Base-by-base conservation (phyloP, 92 coral and sea anemone genomes). In the Micromussa lordhowensis region DNA sequence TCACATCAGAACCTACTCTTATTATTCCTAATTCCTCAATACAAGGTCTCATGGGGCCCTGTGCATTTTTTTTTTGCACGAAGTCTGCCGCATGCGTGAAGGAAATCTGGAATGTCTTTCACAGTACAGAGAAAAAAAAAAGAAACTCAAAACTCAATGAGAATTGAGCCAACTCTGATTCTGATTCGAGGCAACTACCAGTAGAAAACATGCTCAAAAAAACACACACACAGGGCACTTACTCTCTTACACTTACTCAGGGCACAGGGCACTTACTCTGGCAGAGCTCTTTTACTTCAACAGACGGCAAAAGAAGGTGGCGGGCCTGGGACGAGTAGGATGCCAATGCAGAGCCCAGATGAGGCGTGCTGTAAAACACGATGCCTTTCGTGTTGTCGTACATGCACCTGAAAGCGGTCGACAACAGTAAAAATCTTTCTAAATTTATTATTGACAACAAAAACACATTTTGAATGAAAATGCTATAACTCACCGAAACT, bases 301-400 rank as follows among this genome's bases (percentile, higher is more conserved):
- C 94, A 0, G 99, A 95, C 14, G 99, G 99, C 6, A 93, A 86
- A n/a, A 97, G 87, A 2, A 97, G 69, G 85, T 94, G 92, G 55
- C 98, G 92, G 3, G 98, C 99, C 86, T 94, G 98, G 35, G 98
- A 92, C 24, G 96, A 96, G 85, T 96, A 92, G 19, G 99, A 95
- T 11, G 99, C 99, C 63, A 96, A 59, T 12, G 94, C 91, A 28
- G 98, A 94, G 1, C 99, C 99, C 44, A 84, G 80, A 68, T 97
- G 99, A 1, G 99, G 99, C 0, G 98, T 96, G 70, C 98, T 92
- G 91, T 97, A 97, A 82, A 97, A 97, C 92, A 97, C 95, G 31
- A 93, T 89, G 29, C 98, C 98, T 74, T 91, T 95, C 35, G 98
- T 97, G 74, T 93, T 93, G 85, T 92, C 93, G 61, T 85, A 92